phyloP scores from a whole-genome alignment of 2,888 invertebrate species.

The Harpalus rufipes region DNA sequence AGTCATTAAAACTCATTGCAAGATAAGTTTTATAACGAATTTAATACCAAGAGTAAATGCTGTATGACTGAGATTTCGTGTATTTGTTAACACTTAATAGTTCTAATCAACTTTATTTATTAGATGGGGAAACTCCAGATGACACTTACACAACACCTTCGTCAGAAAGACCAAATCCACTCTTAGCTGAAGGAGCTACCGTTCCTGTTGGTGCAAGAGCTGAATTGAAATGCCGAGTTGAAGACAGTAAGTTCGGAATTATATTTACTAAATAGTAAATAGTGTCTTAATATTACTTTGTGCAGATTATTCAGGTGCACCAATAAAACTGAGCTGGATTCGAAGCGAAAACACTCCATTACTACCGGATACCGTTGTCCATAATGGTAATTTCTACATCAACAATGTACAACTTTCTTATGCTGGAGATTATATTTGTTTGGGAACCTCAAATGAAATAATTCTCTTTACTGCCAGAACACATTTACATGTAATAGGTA shows the following conservation, averaged over 20 bases:
- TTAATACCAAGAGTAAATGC: too few species aligned
- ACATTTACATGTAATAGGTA: conserved; percentile 80
- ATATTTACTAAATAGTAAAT: background rate
- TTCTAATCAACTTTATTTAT: background rate
- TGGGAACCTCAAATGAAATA: conserved; percentile 79
- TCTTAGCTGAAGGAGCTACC: conserved; percentile 74
- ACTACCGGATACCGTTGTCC: conserved; percentile 78
- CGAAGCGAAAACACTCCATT: conserved; percentile 85
- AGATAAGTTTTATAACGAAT: too few species aligned
- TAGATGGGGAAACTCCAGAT: conserved; percentile 72
- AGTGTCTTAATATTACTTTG: conserved; percentile 8
- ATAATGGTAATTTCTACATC: conserved; percentile 80
- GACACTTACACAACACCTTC: conserved; percentile 67
- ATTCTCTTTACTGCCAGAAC: conserved; percentile 80
- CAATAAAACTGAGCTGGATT: conserved; percentile 83
- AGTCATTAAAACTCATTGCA: too few species aligned
- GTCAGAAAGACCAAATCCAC: conserved; percentile 68
- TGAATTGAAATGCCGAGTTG: conserved; percentile 80
- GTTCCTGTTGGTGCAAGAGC: conserved; percentile 81
- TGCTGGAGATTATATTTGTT: conserved; percentile 86
- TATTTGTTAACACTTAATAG: background rate
- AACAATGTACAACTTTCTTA: conserved; percentile 82
- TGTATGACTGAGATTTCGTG: too few species aligned
- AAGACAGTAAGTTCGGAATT: conserved; percentile 71
- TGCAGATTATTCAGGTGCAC: conserved; percentile 39